Evolutionary conservation across 2,888 invertebrate genomes (phyloP).

Genomic region (Cremastobaeus sp.): DNA sequence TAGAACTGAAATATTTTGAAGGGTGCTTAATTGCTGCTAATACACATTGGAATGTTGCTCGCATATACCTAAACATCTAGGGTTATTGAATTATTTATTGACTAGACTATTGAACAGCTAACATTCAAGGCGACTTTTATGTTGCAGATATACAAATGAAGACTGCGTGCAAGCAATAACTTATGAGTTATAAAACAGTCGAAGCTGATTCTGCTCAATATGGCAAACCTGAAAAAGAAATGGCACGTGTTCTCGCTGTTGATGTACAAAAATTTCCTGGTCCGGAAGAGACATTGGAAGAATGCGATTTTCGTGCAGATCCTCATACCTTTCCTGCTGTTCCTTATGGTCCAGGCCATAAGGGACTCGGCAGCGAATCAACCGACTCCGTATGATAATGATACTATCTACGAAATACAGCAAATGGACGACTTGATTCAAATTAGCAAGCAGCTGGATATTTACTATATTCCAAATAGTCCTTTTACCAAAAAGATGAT

Average conservation of each 20-base stretch:
- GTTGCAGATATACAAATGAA: conserved; percentile 39
- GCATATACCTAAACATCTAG: no score
- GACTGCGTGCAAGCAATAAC: conserved; percentile 25
- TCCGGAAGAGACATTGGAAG: conserved; percentile 73
- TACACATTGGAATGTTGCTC: no score
- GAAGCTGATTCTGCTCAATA: conserved; percentile 15
- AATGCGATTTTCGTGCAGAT: conserved; percentile 70
- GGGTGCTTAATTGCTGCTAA: no score
- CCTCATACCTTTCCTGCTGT: conserved; percentile 68
- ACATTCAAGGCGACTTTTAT: conserved; percentile 56
- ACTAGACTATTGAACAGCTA: conserved; percentile 49
- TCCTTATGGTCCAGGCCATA: conserved; percentile 68
- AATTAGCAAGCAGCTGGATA: conserved; percentile 31
- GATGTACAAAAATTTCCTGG: conserved; percentile 72
- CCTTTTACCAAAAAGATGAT: conserved; percentile 65
- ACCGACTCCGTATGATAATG: conserved; percentile 61
- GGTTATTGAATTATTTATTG: conserved; percentile 46
- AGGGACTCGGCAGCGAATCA: conserved; percentile 66
- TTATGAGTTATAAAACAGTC: conserved; percentile 23
- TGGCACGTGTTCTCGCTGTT: conserved; percentile 69
- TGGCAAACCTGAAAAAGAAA: conserved; percentile 45
- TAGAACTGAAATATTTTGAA: no score
- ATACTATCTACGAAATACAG: conserved; percentile 64
- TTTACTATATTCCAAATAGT: conserved; percentile 71
- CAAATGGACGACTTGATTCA: conserved; percentile 40